Evolutionary conservation across 2,888 invertebrate species (phyloP).

Genomic region (Sinopyrophorus schimmeli): DNA sequence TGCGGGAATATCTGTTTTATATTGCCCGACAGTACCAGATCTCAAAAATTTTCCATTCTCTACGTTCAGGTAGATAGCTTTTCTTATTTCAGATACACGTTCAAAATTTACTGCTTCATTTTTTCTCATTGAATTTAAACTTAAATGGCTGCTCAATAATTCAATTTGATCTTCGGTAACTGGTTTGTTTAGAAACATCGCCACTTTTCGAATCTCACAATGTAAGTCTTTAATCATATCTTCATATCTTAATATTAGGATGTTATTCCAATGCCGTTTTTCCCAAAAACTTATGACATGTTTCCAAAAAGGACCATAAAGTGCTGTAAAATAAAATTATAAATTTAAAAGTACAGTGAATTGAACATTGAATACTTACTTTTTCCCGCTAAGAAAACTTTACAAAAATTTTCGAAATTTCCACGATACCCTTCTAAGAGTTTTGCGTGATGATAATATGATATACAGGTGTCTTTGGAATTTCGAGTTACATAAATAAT

Average conservation of each 20-base stretch:
- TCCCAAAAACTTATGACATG: constrained; percentile 67
- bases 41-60: constrained; percentile 56
- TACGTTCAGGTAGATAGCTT: constrained; percentile 47
- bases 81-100: constrained; percentile 42
- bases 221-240: constrained; percentile 73
- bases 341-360: background rate
- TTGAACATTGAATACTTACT: constrained; percentile 20
- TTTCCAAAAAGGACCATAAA: constrained; percentile 42
- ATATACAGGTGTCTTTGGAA: constrained; percentile 88
- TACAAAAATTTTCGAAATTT: constrained; percentile 74
- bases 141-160: constrained; percentile 54
- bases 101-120: constrained; percentile 47
- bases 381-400: constrained; percentile 62
- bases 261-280: constrained; percentile 67
- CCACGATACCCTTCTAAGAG: constrained; percentile 61
- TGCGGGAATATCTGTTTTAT: constrained; percentile 64
- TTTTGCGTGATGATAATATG: constrained; percentile 82
- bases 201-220: constrained; percentile 51
- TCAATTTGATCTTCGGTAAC: constrained; percentile 49
- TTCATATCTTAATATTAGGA: constrained; percentile 80
- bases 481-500: constrained; percentile 86
- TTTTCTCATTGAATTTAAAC: constrained; percentile 59
- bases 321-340: constrained; percentile 35
- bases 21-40: constrained; percentile 54
- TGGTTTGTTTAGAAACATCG: constrained; percentile 51